phyloP scores from a whole-genome alignment of 2,888 invertebrate genomes.

The Teinopalpus imperialis region DNA sequence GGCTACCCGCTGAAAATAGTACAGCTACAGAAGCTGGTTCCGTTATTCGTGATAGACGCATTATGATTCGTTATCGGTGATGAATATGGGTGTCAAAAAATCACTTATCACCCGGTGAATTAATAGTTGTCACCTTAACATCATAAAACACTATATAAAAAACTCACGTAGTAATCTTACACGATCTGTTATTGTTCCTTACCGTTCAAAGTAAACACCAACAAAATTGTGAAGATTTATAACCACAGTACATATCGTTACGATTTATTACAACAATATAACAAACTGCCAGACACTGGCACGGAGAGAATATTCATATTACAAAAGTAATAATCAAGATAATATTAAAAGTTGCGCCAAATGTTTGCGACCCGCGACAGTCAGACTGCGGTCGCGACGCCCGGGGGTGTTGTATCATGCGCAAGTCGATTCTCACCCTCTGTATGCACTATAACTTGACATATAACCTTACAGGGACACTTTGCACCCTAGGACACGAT shows the following conservation, averaged over 20 bases:
- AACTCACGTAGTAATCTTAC: no score
- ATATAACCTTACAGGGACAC: background rate
- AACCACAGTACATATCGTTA: background rate
- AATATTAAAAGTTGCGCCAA: conserved; percentile 30
- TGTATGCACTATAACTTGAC: conserved; percentile 24
- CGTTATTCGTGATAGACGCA: no score
- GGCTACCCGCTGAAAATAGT: no score
- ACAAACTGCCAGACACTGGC: background rate
- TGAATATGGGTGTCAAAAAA: no score
- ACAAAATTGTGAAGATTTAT: background rate
- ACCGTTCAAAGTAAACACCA: no score
- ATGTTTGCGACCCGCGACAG: conserved; percentile 44
- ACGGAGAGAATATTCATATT: conserved; percentile 3
- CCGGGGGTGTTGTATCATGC: conserved; percentile 65
- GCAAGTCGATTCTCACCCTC: conserved; percentile 60
- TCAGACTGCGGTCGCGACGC: conserved; percentile 51
- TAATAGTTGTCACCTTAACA: no score
- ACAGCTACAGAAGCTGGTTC: no score
- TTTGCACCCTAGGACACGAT: background rate
- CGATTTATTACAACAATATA: background rate
- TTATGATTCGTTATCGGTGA: no score
- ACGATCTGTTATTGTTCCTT: no score
- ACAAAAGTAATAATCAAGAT: conserved; percentile 12
- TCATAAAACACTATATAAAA: no score
- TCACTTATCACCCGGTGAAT: no score